phyloP scores from a whole-genome alignment of 2,888 invertebrate genomes.

The Xylocampa areola region DNA sequence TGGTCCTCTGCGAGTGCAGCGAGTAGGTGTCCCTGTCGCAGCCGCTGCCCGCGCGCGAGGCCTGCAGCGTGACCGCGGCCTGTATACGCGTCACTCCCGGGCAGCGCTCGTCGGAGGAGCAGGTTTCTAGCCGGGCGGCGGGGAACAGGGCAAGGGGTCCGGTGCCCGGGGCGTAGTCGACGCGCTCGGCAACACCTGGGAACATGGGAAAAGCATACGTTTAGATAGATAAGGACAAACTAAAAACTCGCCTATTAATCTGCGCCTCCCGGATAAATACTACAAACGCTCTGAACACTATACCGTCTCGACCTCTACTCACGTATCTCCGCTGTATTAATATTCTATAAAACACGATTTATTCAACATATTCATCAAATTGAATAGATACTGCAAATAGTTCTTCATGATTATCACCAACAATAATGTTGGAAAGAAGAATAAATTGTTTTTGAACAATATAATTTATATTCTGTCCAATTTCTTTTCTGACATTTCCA shows the following conservation, averaged over 20 bases:
- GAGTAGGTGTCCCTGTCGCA: conserved; percentile 98
- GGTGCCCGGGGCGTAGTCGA: conserved; percentile 96
- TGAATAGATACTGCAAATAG: too few species aligned
- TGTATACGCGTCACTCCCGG: conserved; percentile 92
- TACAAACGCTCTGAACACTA: too few species aligned
- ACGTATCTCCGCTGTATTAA: too few species aligned
- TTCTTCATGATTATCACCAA: neutral
- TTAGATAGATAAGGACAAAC: too few species aligned
- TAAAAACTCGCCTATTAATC: too few species aligned
- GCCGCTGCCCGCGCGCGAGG: conserved; percentile 97
- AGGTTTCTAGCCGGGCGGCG: conserved; percentile 96
- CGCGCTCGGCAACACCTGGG: conserved; percentile 93
- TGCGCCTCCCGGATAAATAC: too few species aligned
- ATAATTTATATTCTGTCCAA: neutral
- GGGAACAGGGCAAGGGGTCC: conserved; percentile 95
- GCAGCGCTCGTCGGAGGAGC: conserved; percentile 96
- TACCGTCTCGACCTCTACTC: too few species aligned
- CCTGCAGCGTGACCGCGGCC: conserved; percentile 92
- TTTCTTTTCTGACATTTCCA: neutral
- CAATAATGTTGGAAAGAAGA: neutral
- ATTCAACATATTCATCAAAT: too few species aligned
- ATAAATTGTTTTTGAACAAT: neutral
- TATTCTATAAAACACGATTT: too few species aligned
- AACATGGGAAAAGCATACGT: too few species aligned
- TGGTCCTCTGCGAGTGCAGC: conserved; percentile 94